Conservation (phyloP, 1,140 invertebrate genomes). For the Dendroctonus ponderosae region DNA sequence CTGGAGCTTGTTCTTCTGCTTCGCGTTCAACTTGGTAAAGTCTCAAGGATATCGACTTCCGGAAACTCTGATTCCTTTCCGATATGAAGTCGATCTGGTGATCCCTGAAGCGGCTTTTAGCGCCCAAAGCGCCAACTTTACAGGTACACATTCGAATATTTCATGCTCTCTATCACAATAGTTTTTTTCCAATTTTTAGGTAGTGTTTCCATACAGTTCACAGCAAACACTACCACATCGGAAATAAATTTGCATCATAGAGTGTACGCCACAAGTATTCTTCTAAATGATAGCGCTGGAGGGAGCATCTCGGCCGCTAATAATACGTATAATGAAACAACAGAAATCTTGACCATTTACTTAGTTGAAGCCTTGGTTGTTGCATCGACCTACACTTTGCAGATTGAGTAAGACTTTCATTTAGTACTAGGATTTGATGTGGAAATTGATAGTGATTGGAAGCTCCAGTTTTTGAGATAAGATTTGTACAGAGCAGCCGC, state of each 20-base stretch:
- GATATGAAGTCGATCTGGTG: conserved; percentile 13
- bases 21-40: background rate
- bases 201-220: conserved; percentile 9
- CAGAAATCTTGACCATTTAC: conserved; percentile 18
- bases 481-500: too few relatives aligned
- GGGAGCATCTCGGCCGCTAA: background rate
- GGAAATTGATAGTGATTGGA: too few relatives aligned
- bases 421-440: too few relatives aligned
- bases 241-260: conserved; percentile 14
- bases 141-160: background rate
- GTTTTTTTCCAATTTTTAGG: conserved; percentile 2
- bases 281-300: background rate
- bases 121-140: conserved; percentile 8
- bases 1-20: background rate
- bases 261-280: background rate
- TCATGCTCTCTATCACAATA: background rate
- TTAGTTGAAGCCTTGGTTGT: background rate
- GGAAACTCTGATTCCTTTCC: conserved; percentile 12
- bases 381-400: background rate
- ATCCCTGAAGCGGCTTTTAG: conserved; percentile 13
- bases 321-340: background rate
- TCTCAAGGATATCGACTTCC: conserved; percentile 14
- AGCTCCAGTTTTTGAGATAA: too few relatives aligned
- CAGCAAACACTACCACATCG: conserved; percentile 3
- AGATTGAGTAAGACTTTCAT: background rate